Evolutionary conservation across 2,888 invertebrate genomes (phyloP).

Genomic region (Teleogryllus oceanicus): DNA sequence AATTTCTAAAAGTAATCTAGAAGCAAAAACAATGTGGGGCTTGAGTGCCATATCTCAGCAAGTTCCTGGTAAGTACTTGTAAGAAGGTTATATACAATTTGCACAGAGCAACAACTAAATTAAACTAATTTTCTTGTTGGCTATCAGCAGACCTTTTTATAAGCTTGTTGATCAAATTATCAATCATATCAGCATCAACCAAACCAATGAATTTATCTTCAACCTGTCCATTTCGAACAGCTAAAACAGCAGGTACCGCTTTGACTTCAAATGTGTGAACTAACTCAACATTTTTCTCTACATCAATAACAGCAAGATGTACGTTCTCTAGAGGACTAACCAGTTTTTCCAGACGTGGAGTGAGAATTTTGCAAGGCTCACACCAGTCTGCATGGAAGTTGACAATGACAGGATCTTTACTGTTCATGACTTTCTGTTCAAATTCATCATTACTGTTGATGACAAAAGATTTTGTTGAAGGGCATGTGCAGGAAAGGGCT

Average conservation of each 20-base stretch:
- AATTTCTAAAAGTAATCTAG: too few relatives aligned
- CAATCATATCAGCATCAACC: constrained; percentile 78
- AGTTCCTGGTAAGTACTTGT: too few relatives aligned
- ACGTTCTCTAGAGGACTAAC: constrained; percentile 68
- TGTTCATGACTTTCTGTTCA: constrained; percentile 77
- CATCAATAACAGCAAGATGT: constrained; percentile 77
- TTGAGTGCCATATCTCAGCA: too few relatives aligned
- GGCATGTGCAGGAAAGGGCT: not conserved
- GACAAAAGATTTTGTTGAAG: constrained; percentile 29
- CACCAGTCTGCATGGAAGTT: constrained; percentile 92
- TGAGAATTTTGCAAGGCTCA: constrained; percentile 82
- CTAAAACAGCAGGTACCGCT: constrained; percentile 78
- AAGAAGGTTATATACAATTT: too few relatives aligned
- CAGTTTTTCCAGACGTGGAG: constrained; percentile 75
- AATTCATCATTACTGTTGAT: constrained; percentile 66
- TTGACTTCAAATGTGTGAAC: constrained; percentile 79
- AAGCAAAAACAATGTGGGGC: too few relatives aligned
- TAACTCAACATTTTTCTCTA: constrained; percentile 75
- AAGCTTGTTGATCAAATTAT: constrained; percentile 67
- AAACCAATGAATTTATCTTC: constrained; percentile 84
- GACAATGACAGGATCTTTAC: constrained; percentile 79
- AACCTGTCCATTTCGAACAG: constrained; percentile 75
- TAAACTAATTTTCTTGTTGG: too few relatives aligned
- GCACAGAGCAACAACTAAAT: too few relatives aligned
- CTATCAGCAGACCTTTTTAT: too few relatives aligned